Evolutionary conservation across 2,797 vertebrate species (phyloP).

Genomic region (Anableps anableps): DNA sequence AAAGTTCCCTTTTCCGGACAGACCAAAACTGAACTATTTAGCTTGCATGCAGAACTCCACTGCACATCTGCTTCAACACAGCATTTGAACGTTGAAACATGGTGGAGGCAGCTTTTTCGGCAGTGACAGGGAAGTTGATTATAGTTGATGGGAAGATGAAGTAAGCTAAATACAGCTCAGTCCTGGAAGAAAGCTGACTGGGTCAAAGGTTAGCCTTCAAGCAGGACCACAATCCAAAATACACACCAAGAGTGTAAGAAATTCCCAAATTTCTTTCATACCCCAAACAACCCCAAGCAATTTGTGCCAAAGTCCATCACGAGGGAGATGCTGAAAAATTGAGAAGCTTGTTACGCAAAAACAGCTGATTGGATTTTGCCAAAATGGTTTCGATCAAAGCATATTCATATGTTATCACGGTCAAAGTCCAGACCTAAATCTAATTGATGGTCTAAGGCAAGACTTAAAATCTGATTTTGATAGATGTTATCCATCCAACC

Average conservation of each 20-base stretch:
- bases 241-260: no score
- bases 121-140: background rate
- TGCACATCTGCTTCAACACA: background rate
- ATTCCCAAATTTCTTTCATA: no score
- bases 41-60: background rate
- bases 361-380: background rate
- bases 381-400: background rate
- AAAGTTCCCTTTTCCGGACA: no score
- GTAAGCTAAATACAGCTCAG: background rate
- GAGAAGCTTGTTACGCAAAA: background rate
- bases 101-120: background rate
- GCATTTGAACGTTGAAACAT: background rate
- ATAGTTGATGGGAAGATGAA: background rate
- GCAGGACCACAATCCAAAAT: background rate
- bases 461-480: background rate
- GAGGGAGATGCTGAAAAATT: no score
- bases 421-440: no score
- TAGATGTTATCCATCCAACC: background rate
- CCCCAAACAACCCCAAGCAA: no score
- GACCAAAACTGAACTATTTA: no score
- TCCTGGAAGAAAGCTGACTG: background rate
- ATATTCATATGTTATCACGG: background rate
- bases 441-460: background rate
- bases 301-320: no score
- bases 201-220: background rate